Percentiles rank a stretch among this genome's conserved stretches.
These are phyloP conservation scores for Drosophila lowei DNA, from an alignment of 1,140 invertebrate genomes.

Conservation along the genomic window DNA sequence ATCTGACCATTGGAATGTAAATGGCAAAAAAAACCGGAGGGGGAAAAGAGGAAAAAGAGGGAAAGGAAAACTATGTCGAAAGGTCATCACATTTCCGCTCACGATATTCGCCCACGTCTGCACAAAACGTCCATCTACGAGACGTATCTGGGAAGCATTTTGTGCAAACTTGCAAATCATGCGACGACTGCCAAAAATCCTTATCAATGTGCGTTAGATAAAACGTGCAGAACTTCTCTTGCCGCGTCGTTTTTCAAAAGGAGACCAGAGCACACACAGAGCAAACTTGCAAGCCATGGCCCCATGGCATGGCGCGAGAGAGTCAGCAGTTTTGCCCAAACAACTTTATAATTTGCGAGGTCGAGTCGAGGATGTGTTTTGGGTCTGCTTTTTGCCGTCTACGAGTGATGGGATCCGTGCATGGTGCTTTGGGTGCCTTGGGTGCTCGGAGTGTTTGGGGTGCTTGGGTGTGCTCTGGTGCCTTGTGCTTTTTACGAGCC, in stretches of 20 bases:
- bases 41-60: not conserved
- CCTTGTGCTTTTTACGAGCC: slow-evolving; percentile 70
- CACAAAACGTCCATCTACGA: slow-evolving; percentile 49
- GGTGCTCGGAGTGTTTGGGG: too few relatives aligned
- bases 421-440: not conserved
- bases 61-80: slow-evolving; percentile 38
- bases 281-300: slow-evolving; percentile 59
- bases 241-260: slow-evolving; percentile 51
- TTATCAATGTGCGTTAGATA: slow-evolving; percentile 79
- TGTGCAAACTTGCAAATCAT: slow-evolving; percentile 80
- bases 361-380: slow-evolving; percentile 63
- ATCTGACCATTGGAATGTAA: slow-evolving; percentile 35
- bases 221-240: slow-evolving; percentile 61
- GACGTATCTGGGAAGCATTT: slow-evolving; percentile 31
- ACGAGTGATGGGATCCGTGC: too few relatives aligned
- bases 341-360: slow-evolving; percentile 78
- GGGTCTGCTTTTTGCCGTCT: slow-evolving; percentile 22
- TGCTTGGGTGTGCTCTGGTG: slow-evolving; percentile 4
- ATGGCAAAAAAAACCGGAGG: not conserved
- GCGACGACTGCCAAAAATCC: slow-evolving; percentile 74
- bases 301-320: slow-evolving; percentile 5
- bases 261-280: not conserved
- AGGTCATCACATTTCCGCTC: slow-evolving; percentile 35
- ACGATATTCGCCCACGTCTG: slow-evolving; percentile 55
- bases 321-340: slow-evolving; percentile 72